Evolutionary conservation across 2,888 invertebrate genomes (phyloP).

Genomic region (Alloscopus bannaensis): DNA sequence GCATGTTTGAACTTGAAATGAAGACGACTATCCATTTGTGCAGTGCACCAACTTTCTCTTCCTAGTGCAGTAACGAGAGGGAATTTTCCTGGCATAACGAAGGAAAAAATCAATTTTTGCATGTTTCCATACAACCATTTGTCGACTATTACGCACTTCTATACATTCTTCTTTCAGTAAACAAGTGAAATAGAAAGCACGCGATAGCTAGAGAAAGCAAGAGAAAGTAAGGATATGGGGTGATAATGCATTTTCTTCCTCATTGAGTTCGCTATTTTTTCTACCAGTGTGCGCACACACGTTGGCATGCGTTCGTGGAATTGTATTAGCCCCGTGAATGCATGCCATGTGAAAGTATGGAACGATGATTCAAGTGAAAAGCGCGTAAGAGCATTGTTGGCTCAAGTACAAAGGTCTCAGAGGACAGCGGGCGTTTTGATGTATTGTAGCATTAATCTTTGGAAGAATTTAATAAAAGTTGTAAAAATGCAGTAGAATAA

Average conservation of each 20-base stretch:
- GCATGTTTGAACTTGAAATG: slow-evolving; percentile 30
- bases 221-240: not conserved
- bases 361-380: slow-evolving; percentile 15
- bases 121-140: not conserved
- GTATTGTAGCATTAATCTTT: slow-evolving; percentile 51
- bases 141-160: too few relatives aligned
- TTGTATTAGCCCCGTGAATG: not conserved
- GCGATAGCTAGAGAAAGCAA: not conserved
- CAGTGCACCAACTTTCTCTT: slow-evolving; percentile 21
- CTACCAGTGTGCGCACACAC: not conserved
- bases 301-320: not conserved
- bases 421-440: slow-evolving; percentile 39
- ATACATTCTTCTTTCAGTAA: not conserved
- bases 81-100: slow-evolving; percentile 8
- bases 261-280: slow-evolving; percentile 10
- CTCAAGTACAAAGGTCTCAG: slow-evolving; percentile 35
- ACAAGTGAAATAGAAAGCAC: not conserved
- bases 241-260: slow-evolving; percentile 29
- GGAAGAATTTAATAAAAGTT: slow-evolving; percentile 47
- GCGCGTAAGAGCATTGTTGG: slow-evolving; percentile 20
- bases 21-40: not conserved
- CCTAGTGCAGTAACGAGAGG: not conserved
- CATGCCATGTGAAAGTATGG: slow-evolving; percentile 9
- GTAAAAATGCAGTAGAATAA: too few relatives aligned
- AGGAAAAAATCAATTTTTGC: slow-evolving; percentile 25